Base-by-base conservation (phyloP, 1,140 invertebrate genomes). In the Meloidogyne hapla region DNA sequence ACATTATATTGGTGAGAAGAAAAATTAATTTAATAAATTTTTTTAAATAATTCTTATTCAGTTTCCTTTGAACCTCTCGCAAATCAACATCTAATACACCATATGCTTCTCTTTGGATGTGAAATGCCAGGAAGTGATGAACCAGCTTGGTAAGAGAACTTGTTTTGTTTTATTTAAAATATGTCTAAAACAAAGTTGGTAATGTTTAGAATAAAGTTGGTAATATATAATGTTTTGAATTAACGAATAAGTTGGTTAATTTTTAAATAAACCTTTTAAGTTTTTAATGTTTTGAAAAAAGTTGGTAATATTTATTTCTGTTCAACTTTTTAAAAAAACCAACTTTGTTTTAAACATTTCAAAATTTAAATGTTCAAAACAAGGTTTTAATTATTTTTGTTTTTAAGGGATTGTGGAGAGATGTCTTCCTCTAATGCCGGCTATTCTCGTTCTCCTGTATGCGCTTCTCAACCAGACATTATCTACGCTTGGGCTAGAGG, bases 401-500 rank as follows among this genome's bases (percentile, higher is more conserved):
- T 4, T 81, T 81, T 76, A 79, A 92, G 92, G 93, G 92, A 94
- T 88, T 97, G 94, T 87, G 94, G 94, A 6, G 94, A 96, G 90
- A 96, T 97, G 94, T 90, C 21, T 13, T 25, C 91, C 12, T 83
- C 88, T 33, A 80, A 83, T 69, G 88, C 88, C 5, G 72, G 64
- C 26, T 84, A 87, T 69, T 18, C 64, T 8, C 69, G 78, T 33
- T 84, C 85, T 0, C 83, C 88, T 10, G 81, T 84, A 0, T 88
- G 88, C 69, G 79, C 69, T 15, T 21, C 63, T 12, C 87, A 86
- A 0, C 88, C 85, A 6, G 85, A 94, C 91, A 93, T 98, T 77
- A 90, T 98, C 23, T 99, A 97, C 89, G 95, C 95, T 0, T 99
- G 96, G 96, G 96, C 95, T 3, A 90, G 93, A 85, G 94, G 98